Evolutionary conservation across 2,888 invertebrate species (phyloP), one percentile per base, ranked within the genome.

Genomic region (Tanaodytes sp.): DNA sequence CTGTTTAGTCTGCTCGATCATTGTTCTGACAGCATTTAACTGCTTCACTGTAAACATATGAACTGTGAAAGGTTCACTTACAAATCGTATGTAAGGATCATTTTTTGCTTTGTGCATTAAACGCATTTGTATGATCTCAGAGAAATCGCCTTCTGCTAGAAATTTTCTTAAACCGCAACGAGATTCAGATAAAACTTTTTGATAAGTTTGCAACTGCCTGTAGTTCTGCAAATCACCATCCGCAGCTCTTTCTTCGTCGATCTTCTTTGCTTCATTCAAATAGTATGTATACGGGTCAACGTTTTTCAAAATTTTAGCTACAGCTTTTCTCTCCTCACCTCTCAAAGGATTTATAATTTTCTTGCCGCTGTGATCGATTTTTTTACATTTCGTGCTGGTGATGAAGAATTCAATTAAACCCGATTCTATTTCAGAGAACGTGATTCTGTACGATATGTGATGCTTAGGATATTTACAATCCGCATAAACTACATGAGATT

Each of bases 171-270:
- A 31, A 20, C 48, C 30, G 18, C 63, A 63, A 20, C 46, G 43
- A 36, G 45, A 27, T 58, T 68, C 63, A 15, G 68, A 68, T 9
- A 40, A 27, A 3, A 45, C 49, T 30, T 68, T 68, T 31, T 68
- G 20, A 30, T 51, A 58, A 2, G 40, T 39, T n/a, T 37, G 31
- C 33, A 68, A 27, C 8, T 33, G 19, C 9, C 63, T 43, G 6
- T 58, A 31, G 42, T 58, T 36, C 23, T 68, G 63, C 58, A 52
- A 5, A 8, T 23, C 23, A 23, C 23, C 23, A 23, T 23, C 23
- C 4, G 23, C 23, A 5, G 23, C 23, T 23, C 8, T 23, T 33
- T 33, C 33, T 33, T n/a, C 12, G 33, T 33, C 2, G n/a, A 33
- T 33, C 3, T 9, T 33, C n/a, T 33, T 4, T 3, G n/a, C n/a